Conservation (phyloP, 2,797 vertebrate genomes). For the Parambassis ranga region DNA sequence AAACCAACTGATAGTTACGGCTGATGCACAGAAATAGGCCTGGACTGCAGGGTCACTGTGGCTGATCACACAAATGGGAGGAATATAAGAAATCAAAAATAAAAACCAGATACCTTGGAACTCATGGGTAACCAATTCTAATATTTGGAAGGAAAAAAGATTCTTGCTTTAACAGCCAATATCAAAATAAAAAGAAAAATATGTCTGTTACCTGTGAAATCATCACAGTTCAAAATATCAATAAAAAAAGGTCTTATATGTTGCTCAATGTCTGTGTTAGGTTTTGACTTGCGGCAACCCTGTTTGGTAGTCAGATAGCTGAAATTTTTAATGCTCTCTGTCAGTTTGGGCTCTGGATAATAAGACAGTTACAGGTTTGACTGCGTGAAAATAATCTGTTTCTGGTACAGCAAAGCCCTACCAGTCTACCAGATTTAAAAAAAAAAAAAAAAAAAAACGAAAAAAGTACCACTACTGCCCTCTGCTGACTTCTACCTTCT, state of each 20-base stretch:
- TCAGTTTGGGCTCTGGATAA: not conserved
- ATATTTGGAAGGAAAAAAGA: too few species aligned
- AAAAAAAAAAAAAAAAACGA: too few species aligned
- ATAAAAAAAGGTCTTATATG: too few species aligned
- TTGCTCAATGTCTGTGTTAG: too few species aligned
- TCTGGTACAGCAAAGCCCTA: not conserved
- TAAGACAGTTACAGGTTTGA: not conserved
- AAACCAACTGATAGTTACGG: constrained; percentile 5
- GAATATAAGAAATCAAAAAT: constrained; percentile 38
- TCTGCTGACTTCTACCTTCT: constrained; percentile 57
- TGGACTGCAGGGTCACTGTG: constrained; percentile 3
- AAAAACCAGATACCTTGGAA: not conserved
- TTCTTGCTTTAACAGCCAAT: too few species aligned
- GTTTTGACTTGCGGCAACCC: not conserved
- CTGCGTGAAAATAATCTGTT: not conserved
- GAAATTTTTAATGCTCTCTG: not conserved
- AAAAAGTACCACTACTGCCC: constrained; percentile 55
- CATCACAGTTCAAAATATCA: too few species aligned
- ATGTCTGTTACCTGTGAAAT: too few species aligned
- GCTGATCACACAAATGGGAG: not conserved
- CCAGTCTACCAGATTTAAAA: constrained; percentile 1
- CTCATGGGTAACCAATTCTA: too few species aligned
- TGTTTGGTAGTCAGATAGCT: not conserved
- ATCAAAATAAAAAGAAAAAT: too few species aligned
- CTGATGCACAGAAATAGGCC: constrained; percentile 20